These are phyloP conservation scores for Cryptophagus acutangulus DNA, from an alignment of 2,888 invertebrate genomes.

Conservation along the genomic window DNA sequence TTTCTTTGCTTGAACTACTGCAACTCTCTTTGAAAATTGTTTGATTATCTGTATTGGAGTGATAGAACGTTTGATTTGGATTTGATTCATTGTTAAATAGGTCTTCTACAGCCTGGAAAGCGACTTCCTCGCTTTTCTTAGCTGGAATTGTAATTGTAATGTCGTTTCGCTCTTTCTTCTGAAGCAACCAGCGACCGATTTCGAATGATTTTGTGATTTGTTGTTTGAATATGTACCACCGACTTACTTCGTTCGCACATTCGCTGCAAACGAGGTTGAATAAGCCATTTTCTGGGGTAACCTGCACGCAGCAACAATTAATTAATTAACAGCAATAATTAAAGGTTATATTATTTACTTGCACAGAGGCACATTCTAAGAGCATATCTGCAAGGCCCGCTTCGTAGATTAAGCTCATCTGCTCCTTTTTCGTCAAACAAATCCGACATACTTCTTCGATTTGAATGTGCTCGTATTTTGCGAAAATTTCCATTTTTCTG, in stretches of 20 bases:
- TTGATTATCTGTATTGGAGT: not conserved
- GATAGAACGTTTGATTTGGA: not conserved
- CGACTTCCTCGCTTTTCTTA: not conserved
- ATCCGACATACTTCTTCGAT: constrained; percentile 30
- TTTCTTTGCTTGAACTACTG: not conserved
- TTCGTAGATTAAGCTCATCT: constrained; percentile 29
- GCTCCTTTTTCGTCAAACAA: constrained; percentile 27
- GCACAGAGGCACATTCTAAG: constrained; percentile 30
- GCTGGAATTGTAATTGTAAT: constrained; percentile 5
- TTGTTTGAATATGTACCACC: constrained; percentile 30
- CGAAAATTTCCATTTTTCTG: constrained; percentile 24
- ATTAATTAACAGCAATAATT: constrained; percentile 5
- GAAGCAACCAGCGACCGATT: constrained; percentile 25
- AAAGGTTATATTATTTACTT: constrained; percentile 18
- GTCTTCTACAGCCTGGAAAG: too few relatives aligned
- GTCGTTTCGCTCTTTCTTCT: constrained; percentile 19
- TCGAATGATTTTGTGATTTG: constrained; percentile 27
- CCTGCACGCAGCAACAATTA: constrained; percentile 12
- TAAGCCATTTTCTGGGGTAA: constrained; percentile 24
- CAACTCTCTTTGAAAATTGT: not conserved
- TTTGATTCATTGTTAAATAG: not conserved
- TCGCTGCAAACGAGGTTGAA: constrained; percentile 27
- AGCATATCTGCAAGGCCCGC: constrained; percentile 28
- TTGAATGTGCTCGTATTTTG: constrained; percentile 26
- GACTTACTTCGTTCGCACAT: constrained; percentile 28